phyloP scores from a whole-genome alignment of 37 sponge, comb jelly and placozoan species.

The Haliclona indistincta region DNA sequence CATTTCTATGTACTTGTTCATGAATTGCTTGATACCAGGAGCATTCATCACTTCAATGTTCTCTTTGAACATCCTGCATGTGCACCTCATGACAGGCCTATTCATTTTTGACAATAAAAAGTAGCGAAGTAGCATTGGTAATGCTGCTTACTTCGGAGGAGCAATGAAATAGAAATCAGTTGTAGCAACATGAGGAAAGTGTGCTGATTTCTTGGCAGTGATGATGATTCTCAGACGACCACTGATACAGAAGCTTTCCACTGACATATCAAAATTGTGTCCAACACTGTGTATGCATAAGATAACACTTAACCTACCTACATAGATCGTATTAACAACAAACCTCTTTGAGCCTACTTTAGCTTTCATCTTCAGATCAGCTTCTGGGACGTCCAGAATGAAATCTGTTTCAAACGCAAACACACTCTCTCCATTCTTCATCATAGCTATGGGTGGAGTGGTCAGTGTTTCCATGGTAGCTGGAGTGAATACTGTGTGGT shows the following conservation, averaged over 20 bases:
- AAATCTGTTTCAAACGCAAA: slow-evolving; percentile 1
- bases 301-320: background rate
- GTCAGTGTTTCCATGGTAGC: background rate
- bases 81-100: slow-evolving; percentile 8
- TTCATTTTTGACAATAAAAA: background rate
- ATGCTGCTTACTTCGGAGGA: background rate
- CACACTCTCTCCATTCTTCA: background rate
- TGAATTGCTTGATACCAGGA: slow-evolving; percentile 13
- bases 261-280: slow-evolving; percentile 6
- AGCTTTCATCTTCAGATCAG: slow-evolving; percentile 1
- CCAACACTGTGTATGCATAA: slow-evolving; percentile 5
- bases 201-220: background rate
- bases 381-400: background rate
- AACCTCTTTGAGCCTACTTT: slow-evolving; percentile 3
- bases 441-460: background rate
- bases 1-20: background rate
- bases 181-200: slow-evolving; percentile 10
- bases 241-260: slow-evolving; percentile 16
- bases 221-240: slow-evolving; percentile 15
- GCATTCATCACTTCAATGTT: background rate
- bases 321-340: background rate
- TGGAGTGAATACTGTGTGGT: background rate
- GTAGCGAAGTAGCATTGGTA: background rate
- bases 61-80: background rate
- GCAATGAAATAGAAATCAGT: background rate